A percentile compares a stretch with the other conserved stretches of the same genome.
Conservation (phyloP, 1,140 invertebrate species). For the Trypoxylus dichotomus region DNA sequence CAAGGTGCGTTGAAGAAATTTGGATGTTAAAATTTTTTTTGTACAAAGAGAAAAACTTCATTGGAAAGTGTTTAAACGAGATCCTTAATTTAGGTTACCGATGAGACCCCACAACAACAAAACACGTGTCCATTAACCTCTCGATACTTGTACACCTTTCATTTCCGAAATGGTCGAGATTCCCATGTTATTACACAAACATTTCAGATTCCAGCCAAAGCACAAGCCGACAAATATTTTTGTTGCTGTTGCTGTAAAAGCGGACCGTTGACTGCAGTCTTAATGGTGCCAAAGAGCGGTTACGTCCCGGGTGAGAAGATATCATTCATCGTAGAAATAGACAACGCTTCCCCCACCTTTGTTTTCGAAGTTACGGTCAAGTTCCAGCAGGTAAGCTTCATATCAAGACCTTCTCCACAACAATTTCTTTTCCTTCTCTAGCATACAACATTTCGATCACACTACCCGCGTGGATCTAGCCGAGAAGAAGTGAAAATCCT, state of each 20-base stretch:
- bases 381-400: background rate
- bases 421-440: background rate
- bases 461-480: slow-evolving; percentile 57
- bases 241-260: slow-evolving; percentile 72
- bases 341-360: slow-evolving; percentile 61
- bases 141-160: too few species aligned
- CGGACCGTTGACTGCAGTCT: slow-evolving; percentile 63
- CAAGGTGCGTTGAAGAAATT: too few species aligned
- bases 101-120: too few species aligned
- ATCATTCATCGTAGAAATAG: slow-evolving; percentile 66
- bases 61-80: too few species aligned
- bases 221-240: slow-evolving; percentile 69
- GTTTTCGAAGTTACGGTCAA: slow-evolving; percentile 58
- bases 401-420: too few species aligned
- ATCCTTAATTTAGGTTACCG: too few species aligned
- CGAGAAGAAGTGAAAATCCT: slow-evolving; percentile 58
- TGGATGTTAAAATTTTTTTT: too few species aligned
- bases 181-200: too few species aligned
- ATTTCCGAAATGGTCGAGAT: too few species aligned
- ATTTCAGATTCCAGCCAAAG: slow-evolving; percentile 53
- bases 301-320: slow-evolving; percentile 71
- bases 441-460: slow-evolving; percentile 59
- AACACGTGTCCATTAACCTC: too few species aligned
- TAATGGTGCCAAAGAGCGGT: slow-evolving; percentile 64
- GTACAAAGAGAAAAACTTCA: too few species aligned